These are phyloP conservation scores for Acrossocheilus wenchowensis DNA, from an alignment of 2,797 vertebrate species.

Conservation along the genomic window DNA sequence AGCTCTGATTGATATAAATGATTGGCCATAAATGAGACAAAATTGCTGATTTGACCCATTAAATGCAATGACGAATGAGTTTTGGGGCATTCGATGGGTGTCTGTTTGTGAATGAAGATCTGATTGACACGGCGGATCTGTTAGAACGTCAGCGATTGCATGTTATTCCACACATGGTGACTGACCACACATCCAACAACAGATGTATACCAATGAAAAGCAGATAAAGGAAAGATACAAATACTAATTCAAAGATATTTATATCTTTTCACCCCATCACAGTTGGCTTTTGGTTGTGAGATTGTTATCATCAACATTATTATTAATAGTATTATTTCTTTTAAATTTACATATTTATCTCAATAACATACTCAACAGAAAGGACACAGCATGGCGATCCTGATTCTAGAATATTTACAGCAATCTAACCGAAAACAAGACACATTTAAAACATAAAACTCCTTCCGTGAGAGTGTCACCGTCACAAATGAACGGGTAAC, in stretches of 20 bases:
- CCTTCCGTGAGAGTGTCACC: slow-evolving; percentile 52
- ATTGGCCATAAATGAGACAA: slow-evolving; percentile 17
- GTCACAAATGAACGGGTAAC: slow-evolving; percentile 61
- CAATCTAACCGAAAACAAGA: slow-evolving; percentile 76
- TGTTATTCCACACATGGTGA: slow-evolving; percentile 53
- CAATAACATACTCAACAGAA: slow-evolving; percentile 81
- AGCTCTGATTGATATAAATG: slow-evolving; percentile 31
- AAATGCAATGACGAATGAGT: not conserved
- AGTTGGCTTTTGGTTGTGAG: slow-evolving; percentile 67
- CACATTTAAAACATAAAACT: slow-evolving; percentile 67
- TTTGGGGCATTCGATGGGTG: not conserved
- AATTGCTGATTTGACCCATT: slow-evolving; percentile 26
- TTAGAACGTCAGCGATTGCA: slow-evolving; percentile 5
- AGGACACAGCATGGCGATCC: slow-evolving; percentile 78
- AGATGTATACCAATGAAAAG: slow-evolving; percentile 63
- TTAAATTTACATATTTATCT: slow-evolving; percentile 77
- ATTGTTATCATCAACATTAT: slow-evolving; percentile 42
- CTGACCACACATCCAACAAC: slow-evolving; percentile 60
- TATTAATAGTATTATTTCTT: slow-evolving; percentile 54
- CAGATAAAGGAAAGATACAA: slow-evolving; percentile 69
- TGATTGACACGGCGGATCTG: slow-evolving; percentile 39
- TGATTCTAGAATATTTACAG: slow-evolving; percentile 79
- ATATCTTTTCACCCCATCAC: slow-evolving; percentile 62
- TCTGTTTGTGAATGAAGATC: slow-evolving; percentile 36
- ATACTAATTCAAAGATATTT: slow-evolving; percentile 66